These are phyloP conservation scores for Synchiropus splendidus DNA, from an alignment of 2,113 vertebrate species.

Conservation along the genomic window DNA sequence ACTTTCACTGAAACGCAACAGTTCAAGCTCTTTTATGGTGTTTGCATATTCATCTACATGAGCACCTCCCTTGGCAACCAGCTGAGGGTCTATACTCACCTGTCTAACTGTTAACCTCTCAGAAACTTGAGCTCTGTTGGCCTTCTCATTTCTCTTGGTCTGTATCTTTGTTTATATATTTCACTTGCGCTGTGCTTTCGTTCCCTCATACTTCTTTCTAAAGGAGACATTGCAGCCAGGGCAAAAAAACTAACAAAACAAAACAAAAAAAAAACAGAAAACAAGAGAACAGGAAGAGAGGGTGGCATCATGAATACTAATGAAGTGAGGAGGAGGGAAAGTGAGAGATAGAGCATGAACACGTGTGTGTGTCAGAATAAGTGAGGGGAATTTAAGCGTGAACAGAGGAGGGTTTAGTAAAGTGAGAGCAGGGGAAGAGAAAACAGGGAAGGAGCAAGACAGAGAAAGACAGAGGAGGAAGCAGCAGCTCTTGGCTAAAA, in stretches of 20 bases:
- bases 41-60: conserved; percentile 60
- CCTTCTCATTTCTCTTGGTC: conserved; percentile 13
- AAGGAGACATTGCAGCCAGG: conserved; percentile 53
- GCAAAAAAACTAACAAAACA: too few relatives aligned
- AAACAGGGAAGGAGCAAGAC: too few relatives aligned
- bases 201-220: conserved; percentile 46
- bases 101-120: conserved; percentile 52
- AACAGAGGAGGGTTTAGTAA: conserved; percentile 62
- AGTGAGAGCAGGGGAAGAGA: conserved; percentile 38
- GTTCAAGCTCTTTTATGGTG: conserved; percentile 37
- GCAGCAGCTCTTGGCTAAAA: conserved; percentile 63
- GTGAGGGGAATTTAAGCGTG: conserved; percentile 62
- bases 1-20: too few relatives aligned
- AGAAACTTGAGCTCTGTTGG: conserved; percentile 58
- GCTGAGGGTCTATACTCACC: conserved; percentile 47
- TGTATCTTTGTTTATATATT: conserved; percentile 16
- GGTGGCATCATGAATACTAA: conserved; percentile 65
- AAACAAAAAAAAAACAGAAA: conserved; percentile 60
- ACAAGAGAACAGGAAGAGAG: conserved; percentile 69
- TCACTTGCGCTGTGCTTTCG: conserved; percentile 17
- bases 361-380: conserved; percentile 49
- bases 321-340: conserved; percentile 48
- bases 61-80: conserved; percentile 43
- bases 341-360: conserved; percentile 31
- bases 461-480: conserved; percentile 15